Percentiles rank a stretch among this genome's conserved stretches.
Conservation (phyloP, 2,113 vertebrate genomes). For the Oceanites oceanicus region DNA sequence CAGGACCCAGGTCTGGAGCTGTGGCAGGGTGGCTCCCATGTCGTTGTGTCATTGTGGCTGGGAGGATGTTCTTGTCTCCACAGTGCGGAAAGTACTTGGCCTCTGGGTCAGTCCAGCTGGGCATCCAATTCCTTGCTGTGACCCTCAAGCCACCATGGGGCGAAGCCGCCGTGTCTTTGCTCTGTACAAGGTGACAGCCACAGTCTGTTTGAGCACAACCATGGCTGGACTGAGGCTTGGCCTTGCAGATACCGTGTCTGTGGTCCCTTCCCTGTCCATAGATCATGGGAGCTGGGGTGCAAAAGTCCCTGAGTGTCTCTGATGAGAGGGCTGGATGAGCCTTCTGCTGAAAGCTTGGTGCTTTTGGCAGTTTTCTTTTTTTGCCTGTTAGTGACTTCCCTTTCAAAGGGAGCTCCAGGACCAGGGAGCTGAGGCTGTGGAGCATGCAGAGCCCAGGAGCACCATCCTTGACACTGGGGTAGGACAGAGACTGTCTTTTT, state of each 20-base stretch:
- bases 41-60: not conserved
- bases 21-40: not conserved
- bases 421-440: not conserved
- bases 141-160: not conserved
- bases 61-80: not conserved
- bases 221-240: not conserved
- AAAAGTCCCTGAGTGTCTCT: conserved; percentile 25
- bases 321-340: not conserved
- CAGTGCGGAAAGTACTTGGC: not conserved
- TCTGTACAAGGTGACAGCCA: not conserved
- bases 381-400: not conserved
- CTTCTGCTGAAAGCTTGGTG: not conserved
- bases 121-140: not conserved
- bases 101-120: not conserved
- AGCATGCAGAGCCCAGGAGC: not conserved
- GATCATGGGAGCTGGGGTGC: not conserved
- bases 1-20: not conserved
- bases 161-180: not conserved
- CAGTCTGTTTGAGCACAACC: not conserved
- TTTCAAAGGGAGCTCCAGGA: not conserved
- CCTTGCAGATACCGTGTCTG: not conserved
- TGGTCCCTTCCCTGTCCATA: not conserved
- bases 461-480: fast-evolving
- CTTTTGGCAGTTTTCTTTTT: not conserved
- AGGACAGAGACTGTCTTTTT: not conserved